Evolutionary conservation across 2,797 vertebrate species (phyloP), one percentile per base, ranked within the genome.

Genomic region (Coregonus suidteri): DNA sequence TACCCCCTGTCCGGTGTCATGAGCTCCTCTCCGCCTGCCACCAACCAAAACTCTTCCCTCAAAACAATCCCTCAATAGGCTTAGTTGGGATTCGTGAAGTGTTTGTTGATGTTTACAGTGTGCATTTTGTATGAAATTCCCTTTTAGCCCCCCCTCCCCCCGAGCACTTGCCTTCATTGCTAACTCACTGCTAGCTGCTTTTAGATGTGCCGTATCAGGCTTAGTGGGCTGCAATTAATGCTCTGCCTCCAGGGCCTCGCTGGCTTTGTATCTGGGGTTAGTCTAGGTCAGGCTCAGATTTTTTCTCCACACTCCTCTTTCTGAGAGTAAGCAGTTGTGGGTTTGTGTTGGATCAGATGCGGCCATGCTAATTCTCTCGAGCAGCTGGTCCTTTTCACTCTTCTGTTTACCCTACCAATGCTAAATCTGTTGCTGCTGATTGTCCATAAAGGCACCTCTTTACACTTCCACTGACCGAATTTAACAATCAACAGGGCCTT

Each of bases 351-450:
- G 91, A 93, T 92, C 90, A 88, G 83, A 91, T 91, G 91, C 34
- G 85, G 88, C 87, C 87, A 83, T 47, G 91, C 91, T 94, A 93
- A 94, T 94, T 94, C 90, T 91, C 89, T 88, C 86, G 89, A 94
- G 93, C 94, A 94, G 93, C 93, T 95, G 93, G 90, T 91, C 92
- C 91, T 93, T 91, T 93, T 95, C 92, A 91, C 90, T 93, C 54
- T 85, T 79, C 83, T 92, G 91, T 93, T 94, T 93, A 93, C 92
- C 88, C 91, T 91, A 82, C 25, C 74, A 87, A 93, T 87, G 87
- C 90, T 92, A 93, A 94, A 92, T 91, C 86, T 87, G 90, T 89
- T 80, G 84, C 88, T 87, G 79, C 71, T 59, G 56, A 59, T 59
- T n/a, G 88, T 84, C 87, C 85, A 83, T 91, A 91, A 93, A 92